Evolutionary conservation across 2,888 invertebrate genomes (phyloP), one percentile per base, ranked within the genome.

Genomic region (Argyresthia goedartella): DNA sequence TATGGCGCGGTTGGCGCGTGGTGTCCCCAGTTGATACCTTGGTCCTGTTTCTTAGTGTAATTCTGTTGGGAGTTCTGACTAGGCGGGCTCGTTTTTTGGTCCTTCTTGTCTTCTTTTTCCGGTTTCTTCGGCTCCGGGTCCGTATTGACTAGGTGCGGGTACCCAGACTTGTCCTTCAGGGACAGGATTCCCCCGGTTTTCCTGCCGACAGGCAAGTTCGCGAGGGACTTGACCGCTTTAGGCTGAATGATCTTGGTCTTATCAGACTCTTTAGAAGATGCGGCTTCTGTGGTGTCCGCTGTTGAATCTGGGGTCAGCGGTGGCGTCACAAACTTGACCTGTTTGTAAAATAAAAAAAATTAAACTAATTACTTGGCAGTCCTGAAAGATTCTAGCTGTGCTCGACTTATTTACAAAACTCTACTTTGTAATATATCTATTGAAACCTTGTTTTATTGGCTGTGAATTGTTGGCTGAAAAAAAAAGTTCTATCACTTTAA

Each of bases 241-340:
- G 61, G 62, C 55, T 86, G 85, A 33, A 85, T 68, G 9, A 78
- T 66, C 58, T 80, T 82, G 0, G 76, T 74, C 50, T 77, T 78
- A 0, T 82, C 84, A 4, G 57, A 51, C 15, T 55, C 53, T 0
- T 79, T 78, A 56, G 75, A 76, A 6, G 62, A 42, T 4, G 59
- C 55, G 1, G 54, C 41, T 1, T 78, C 77, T 0, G 59, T 56
- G 15, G 58, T 55, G 52, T 81, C 84, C 0, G 61, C 51, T 0
- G 63, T 59, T 0, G 78, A 75, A 49, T 85, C 85, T 0, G 82
- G 78, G 0, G 84, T 85, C 52, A 73, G 81, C 0, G 85, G 84
- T 1, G 87, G 87, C 1, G 89, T 89, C 35, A 88, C 81, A 62
- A 89, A 89, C 56, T 89, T 89, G 15, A 89, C 89, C 89, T 89